Base-by-base conservation (phyloP, 2,113 vertebrate species). In the Antennarius striatus region DNA sequence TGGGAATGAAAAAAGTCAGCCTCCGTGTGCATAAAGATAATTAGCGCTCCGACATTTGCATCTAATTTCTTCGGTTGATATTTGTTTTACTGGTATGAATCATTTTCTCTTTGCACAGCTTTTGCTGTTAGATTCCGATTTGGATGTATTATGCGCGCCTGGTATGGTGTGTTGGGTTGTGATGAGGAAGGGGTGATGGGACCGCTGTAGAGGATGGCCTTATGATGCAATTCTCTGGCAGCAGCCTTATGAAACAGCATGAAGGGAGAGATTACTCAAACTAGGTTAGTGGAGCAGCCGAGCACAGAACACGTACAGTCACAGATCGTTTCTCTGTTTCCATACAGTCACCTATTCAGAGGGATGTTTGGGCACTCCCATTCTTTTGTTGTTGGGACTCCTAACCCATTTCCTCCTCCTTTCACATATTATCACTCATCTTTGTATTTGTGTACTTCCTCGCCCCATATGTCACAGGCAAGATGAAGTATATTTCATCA, bases 241-340 rank as follows among this genome's bases (percentile, higher is more conserved):
- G 86, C 63, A 16, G 28, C 86, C 83, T 93, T 92, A 93, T 90
- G 88, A 93, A 92, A 92, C 89, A 83, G 82, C 73, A 74, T 84
- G 79, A 88, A 86, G 85, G 87, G 84, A 86, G 88, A 88, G 90
- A 92, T 94, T 91, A 93, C 84, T 79, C 71, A 87, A 93, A 93
- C 87, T 91, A 89, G 92, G 91, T 93, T 92, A 93, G 88, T 93
- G 73, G 91, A 92, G 73, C 91, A 91, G 86, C 57, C 39, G 55
- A 68, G 79, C 73, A 73, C 82, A 85, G 71, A 79, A 59, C 68
- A 77, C 76, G 73, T 63, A 58, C 74, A 80, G 79, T 64, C 73
- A 73, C 59, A 56, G 63, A 67, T 76, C 56, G 43, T 68, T 63
- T 78, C 68, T 80, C 36, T 63, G 47, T 40, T 36, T 61, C 48